Base-by-base conservation (phyloP, 2,113 vertebrate genomes). In the Naja naja region DNA sequence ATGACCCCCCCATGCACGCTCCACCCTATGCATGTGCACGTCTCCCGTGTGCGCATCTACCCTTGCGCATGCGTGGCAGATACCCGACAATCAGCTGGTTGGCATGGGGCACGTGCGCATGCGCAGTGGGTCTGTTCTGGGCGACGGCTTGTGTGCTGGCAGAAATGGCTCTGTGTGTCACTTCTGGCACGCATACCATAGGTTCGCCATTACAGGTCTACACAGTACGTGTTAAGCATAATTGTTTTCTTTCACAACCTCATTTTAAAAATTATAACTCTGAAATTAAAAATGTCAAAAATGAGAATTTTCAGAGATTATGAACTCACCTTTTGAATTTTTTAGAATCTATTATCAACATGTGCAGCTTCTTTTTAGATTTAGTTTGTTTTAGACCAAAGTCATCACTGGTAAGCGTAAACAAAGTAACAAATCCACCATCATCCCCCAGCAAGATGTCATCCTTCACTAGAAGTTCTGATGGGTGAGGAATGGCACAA, bases 381-480 rank as follows among this genome's bases (percentile, higher is more conserved):
- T 97, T 97, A 81, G 92, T 54, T 85, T 97, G 95, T 52, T 97
- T 97, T 58, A 97, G 87, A 89, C 96, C 95, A 43, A 98, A 97
- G 49, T 97, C 95, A 55, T 98, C 97, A 34, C 89, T 97, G 12
- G 93, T 97, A 52, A 98, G 10, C 20, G 97, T 96, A 95, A 97
- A 96, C 60, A 94, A 96, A 58, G 87, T 97, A 89, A 98, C 96
- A 89, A 96, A 97, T 81, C 98, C 98, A 18, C 96, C 97, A 34
- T 98, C 96, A 90, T 98, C 98, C 87, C 98, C 98, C 81, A 98
- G 91, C 87, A 98, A 95, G 81, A 98, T 95, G 47, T 96, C 96
- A 55, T 98, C 97, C 64, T 94, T 92, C 88, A 93, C 43, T 93
- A 95, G 87, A 54, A 94, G 34, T 2, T 97, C 90, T 60, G 97